Conservation (phyloP, 2,113 vertebrate species). For the Pedetes capensis region DNA sequence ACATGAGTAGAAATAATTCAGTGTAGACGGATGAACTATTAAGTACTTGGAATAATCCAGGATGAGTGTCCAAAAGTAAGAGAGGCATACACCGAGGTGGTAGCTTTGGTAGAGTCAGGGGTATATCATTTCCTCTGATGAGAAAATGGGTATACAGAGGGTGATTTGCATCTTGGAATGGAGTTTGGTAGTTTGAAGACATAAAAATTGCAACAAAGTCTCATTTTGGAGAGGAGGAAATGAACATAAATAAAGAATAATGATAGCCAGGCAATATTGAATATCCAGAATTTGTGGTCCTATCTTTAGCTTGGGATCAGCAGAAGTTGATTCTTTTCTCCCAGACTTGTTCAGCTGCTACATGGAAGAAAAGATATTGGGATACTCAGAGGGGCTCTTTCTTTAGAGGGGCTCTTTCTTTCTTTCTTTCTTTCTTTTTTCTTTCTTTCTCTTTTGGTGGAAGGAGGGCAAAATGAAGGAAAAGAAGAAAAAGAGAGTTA, state of each 20-base stretch:
- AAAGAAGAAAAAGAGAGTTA: not conserved
- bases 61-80: not conserved
- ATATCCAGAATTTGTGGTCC: not conserved
- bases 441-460: no score
- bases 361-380: not conserved
- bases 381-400: not conserved
- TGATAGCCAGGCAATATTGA: not conserved
- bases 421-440: no score
- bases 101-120: not conserved
- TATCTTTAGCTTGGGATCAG: not conserved
- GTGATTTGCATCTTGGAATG: not conserved
- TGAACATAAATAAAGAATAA: not conserved
- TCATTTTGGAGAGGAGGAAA: not conserved
- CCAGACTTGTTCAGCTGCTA: not conserved
- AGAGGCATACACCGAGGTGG: not conserved
- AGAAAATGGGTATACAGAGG: not conserved
- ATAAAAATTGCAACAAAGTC: not conserved
- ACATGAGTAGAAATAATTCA: not conserved
- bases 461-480: not conserved
- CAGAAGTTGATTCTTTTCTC: not conserved
- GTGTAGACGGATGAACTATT: not conserved
- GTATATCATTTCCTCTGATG: not conserved
- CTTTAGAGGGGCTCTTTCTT: no score
- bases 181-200: not conserved
- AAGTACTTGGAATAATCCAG: not conserved